Conservation (phyloP, 2,797 vertebrate species). For the Rachycentron canadum region DNA sequence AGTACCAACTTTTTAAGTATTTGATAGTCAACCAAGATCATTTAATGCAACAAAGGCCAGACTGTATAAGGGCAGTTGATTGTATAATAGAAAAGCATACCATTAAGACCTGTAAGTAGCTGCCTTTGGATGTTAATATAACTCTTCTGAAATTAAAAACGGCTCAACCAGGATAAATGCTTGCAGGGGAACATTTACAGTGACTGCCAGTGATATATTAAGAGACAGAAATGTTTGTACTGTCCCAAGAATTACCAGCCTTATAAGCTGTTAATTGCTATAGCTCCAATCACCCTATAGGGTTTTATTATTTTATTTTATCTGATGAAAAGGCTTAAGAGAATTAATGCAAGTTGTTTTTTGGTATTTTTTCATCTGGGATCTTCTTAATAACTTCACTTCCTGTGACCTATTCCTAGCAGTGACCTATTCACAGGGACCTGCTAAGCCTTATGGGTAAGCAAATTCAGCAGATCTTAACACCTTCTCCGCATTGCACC, state of each 20-base stretch:
- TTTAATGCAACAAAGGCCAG: neutral
- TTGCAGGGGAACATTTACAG: constrained; percentile 40
- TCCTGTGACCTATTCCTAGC: constrained; percentile 54
- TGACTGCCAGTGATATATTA: constrained; percentile 46
- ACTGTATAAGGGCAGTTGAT: neutral
- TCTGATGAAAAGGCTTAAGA: constrained; percentile 68
- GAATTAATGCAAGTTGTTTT: constrained; percentile 46
- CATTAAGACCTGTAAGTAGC: constrained; percentile 3
- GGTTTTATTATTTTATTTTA: too few relatives aligned
- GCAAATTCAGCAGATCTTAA: constrained; percentile 85
- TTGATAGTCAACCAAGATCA: neutral
- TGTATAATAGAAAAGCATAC: neutral
- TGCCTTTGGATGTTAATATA: constrained; percentile 1
- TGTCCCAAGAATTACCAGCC: constrained; percentile 52
- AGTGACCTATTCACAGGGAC: constrained; percentile 71
- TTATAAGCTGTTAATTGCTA: constrained; percentile 66
- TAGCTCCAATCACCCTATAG: constrained; percentile 54
- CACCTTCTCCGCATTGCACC: constrained; percentile 83
- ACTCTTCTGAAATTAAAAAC: constrained; percentile 24
- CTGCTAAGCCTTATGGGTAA: constrained; percentile 77
- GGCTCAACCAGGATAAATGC: constrained; percentile 43
- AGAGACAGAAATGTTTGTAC: constrained; percentile 47
- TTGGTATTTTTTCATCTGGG: constrained; percentile 32
- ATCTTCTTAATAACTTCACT: constrained; percentile 48
- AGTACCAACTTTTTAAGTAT: neutral